A percentile compares a stretch with the other conserved stretches of the same genome.
phyloP scores from a whole-genome alignment of 2,888 invertebrate genomes.

The Ophion slaviceki region DNA sequence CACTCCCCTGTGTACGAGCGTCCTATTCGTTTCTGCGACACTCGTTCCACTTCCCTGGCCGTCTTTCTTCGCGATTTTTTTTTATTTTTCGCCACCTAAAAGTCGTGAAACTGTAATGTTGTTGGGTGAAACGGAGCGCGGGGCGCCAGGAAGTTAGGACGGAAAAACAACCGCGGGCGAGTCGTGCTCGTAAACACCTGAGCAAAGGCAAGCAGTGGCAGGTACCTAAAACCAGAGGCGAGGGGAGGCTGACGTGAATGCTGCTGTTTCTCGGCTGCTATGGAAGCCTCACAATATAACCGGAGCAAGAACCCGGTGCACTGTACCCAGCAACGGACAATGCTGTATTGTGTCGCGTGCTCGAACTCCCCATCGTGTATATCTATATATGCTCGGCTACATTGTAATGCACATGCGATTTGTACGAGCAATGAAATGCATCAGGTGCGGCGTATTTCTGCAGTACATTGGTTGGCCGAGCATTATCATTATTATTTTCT shows the following conservation, averaged over 20 bases:
- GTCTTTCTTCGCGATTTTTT: not conserved
- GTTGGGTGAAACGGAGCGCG: not conserved
- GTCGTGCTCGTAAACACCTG: constrained; percentile 62
- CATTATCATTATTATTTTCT: constrained; percentile 45
- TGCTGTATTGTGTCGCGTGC: constrained; percentile 69
- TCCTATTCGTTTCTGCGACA: not conserved
- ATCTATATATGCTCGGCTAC: constrained; percentile 11
- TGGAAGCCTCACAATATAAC: constrained; percentile 47
- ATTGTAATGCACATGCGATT: constrained; percentile 39
- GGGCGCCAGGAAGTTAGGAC: constrained; percentile 13
- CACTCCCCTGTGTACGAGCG: not conserved
- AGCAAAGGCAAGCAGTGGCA: constrained; percentile 46
- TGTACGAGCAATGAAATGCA: constrained; percentile 50
- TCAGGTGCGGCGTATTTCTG: constrained; percentile 56
- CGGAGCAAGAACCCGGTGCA: constrained; percentile 57
- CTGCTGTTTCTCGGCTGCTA: constrained; percentile 38
- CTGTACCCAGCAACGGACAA: constrained; percentile 70
- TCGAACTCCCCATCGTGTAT: constrained; percentile 43
- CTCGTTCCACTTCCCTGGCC: not conserved
- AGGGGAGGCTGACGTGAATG: constrained; percentile 38
- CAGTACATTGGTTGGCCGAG: constrained; percentile 11
- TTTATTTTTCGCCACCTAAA: not conserved
- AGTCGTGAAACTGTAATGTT: constrained; percentile 8
- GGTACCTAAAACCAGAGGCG: not conserved
- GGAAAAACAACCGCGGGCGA: constrained; percentile 51